Base-by-base conservation (phyloP, 2,113 vertebrate species). In the Pithys albifrons region DNA sequence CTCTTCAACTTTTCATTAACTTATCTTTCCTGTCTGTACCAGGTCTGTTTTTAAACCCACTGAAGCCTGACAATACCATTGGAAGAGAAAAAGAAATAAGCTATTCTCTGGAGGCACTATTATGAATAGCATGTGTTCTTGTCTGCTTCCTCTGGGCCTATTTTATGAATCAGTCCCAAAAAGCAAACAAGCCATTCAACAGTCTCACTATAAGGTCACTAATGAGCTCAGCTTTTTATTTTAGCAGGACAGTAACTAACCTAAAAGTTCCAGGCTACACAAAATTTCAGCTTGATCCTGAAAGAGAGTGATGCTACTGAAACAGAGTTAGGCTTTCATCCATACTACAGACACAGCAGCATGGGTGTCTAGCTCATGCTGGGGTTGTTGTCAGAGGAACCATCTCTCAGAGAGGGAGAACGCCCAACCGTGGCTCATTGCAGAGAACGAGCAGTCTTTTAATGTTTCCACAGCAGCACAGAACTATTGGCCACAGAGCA, bases 121-220 rank as follows among this genome's bases (percentile, higher is more conserved):
- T 96, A 75, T 65, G 31, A 96, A 76, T 48, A 82, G 7, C 61
- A 66, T 88, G 66, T 95, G 74, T 95, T 91, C 85, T 45, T 91
- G 46, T 28, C 48, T 75, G 28, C 67, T 89, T 66, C 55, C 73
- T 85, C 70, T 79, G 57, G 65, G 77, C 31, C 64, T 51, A 71
- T 93, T 96, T 91, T 84, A 93, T 95, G 88, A 95, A 86, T 86
- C 70, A 73, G 91, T n/a, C 65, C 59, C 58, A 16, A 51, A 89
- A 52, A 46, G 31, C n/a, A 80, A 71, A 71, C 76, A 94, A 69
- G 54, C 88, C 39, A 94, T 91, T 93, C 85, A 91, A 27, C 33
- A 52, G 74, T 83, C 57, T 92, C 64, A 82, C 41, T 45, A 86
- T 45, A 93, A 59, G 54, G 65, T 88, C 86, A 95, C 80, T 80